phyloP scores from a whole-genome alignment of 92 coral and sea anemone species.

The Palythoa heliodiscus region DNA sequence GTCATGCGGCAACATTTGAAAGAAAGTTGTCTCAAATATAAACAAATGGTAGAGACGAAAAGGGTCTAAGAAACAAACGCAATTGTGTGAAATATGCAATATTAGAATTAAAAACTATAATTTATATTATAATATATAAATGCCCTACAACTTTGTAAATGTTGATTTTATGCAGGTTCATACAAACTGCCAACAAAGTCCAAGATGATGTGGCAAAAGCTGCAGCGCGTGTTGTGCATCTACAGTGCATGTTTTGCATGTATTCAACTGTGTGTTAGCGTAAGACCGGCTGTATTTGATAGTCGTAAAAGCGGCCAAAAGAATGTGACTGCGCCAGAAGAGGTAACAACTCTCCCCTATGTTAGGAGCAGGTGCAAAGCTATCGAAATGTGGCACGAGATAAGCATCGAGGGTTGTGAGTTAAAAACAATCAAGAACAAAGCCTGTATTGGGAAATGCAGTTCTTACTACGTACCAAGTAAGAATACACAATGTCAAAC shows the following conservation, averaged over 20 bases:
- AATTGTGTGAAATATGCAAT: no score
- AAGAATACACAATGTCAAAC: no score
- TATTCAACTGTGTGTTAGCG: background rate
- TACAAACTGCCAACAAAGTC: background rate
- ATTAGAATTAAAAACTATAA: no score
- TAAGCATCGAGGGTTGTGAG: slow-evolving; percentile 44
- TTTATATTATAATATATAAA: no score
- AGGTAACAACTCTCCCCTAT: slow-evolving; percentile 13
- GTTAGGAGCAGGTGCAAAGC: slow-evolving; percentile 48
- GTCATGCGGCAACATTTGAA: no score
- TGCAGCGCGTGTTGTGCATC: background rate
- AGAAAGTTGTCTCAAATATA: no score
- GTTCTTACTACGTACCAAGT: slow-evolving; percentile 49
- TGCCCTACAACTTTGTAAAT: no score
- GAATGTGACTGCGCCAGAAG: background rate
- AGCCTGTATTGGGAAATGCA: slow-evolving; percentile 54
- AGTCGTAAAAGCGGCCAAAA: background rate
- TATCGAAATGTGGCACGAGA: slow-evolving; percentile 32
- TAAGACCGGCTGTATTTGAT: background rate
- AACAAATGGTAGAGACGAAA: no score
- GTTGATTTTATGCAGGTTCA: no score
- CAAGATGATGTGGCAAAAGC: slow-evolving; percentile 1
- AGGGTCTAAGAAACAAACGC: no score
- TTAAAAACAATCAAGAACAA: slow-evolving; percentile 40
- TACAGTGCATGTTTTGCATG: background rate